Evolutionary conservation across 2,113 vertebrate genomes (phyloP), one percentile per base, ranked within the genome.

Genomic region (Crocuta crocuta): DNA sequence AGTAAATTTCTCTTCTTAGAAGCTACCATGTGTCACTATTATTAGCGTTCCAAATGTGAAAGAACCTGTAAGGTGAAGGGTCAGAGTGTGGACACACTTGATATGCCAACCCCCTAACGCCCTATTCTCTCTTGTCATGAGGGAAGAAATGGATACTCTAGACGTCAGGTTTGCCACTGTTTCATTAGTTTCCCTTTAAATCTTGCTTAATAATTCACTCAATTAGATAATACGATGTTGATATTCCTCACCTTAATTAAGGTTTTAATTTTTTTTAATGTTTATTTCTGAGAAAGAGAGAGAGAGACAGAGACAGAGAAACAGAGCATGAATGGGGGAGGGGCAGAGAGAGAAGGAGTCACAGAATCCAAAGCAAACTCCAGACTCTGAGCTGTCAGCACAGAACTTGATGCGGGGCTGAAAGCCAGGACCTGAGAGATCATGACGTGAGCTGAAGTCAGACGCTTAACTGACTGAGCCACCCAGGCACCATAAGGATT

Each of bases 101-200:
- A 76, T 84, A 65, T 71, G 13, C 24, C 39, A 84, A 43, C 1
- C 23, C 10, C 33, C 9, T 55, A n/a, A 16, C 24, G 11, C 76
- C 28, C 24, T 55, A 10, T 43, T 73, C 2, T 0, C 61, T 24
- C 80, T 63, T 43, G 9, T 86, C 53, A 50, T 23, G 12, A 28
- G 26, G n/a, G 84, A 85, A 43, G 55, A n/a, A 74, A 70, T 74
- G 28, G 48, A 15, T 66, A 2, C 16, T 89, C 87, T 76, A 81
- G 68, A 7, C 78, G 84, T 88, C 66, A 95, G 3, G 1, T 86
- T 94, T 89, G n/a, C 87, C 12, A 33, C 48, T 82, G 35, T 33
- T 92, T 90, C 70, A 53, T 89, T 96, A 73, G 65, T 80, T 88
- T 92, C 39, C 31, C 45, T 96, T 84, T 33, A 28, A 73, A 80